Evolutionary conservation across 2,113 vertebrate species (phyloP).

Genomic region (Telmatochromis brachygnathus): DNA sequence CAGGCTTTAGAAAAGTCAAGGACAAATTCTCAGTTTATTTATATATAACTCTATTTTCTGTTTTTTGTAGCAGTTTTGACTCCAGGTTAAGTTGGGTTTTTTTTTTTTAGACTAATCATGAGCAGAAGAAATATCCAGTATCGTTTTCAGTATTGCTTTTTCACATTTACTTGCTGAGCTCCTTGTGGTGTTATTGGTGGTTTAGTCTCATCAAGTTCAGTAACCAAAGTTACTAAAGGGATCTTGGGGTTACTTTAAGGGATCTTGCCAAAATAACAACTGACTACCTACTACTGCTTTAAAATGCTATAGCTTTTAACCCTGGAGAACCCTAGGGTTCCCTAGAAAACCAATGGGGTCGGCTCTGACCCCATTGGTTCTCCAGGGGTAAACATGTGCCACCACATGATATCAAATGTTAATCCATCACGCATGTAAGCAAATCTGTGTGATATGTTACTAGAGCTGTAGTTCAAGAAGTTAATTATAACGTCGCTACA

Average conservation of each 20-base stretch:
- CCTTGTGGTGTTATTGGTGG: background rate
- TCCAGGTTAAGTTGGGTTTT: background rate
- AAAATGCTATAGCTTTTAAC: slow-evolving; percentile 12
- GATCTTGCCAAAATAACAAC: slow-evolving; percentile 41
- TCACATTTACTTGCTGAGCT: slow-evolving; percentile 2
- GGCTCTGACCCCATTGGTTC: no score
- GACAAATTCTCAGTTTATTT: slow-evolving; percentile 28
- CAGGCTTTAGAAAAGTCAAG: background rate
- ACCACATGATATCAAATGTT: background rate
- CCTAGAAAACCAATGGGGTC: no score
- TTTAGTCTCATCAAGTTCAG: background rate
- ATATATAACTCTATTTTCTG: slow-evolving; percentile 10
- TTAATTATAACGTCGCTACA: slow-evolving; percentile 9
- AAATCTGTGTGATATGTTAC: slow-evolving; percentile 9
- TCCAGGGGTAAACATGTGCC: background rate
- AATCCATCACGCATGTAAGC: background rate
- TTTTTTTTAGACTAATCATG: slow-evolving; percentile 1
- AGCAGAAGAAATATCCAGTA: background rate
- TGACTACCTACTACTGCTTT: slow-evolving; percentile 48
- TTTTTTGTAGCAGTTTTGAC: slow-evolving; percentile 4
- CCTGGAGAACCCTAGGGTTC: no score
- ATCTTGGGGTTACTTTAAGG: background rate
- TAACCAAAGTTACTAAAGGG: background rate
- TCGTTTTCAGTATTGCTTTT: background rate
- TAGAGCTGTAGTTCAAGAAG: slow-evolving; percentile 5